Evolutionary conservation across 2,888 invertebrate genomes (phyloP).

Genomic region (Chymomyza caudatula): DNA sequence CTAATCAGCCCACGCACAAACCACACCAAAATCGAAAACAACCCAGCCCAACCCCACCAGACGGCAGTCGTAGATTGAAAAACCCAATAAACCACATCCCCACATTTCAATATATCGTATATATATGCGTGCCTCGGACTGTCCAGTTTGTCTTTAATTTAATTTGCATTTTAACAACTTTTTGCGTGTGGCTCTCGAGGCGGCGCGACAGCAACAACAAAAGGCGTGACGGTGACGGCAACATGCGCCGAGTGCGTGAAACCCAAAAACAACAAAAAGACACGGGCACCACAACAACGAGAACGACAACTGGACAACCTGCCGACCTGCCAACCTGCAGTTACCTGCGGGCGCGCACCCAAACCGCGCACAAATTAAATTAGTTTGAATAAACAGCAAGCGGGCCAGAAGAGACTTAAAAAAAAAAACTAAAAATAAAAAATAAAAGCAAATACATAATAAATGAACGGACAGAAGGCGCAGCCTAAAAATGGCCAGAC

Average conservation of each 20-base stretch:
- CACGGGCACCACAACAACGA: not conserved
- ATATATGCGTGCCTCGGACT: not conserved
- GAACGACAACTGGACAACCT: not conserved
- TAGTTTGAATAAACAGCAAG: constrained; percentile 71
- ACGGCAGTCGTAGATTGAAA: not conserved
- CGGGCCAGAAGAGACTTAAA: constrained; percentile 26
- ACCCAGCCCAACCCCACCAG: not conserved
- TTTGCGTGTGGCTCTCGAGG: constrained; percentile 64
- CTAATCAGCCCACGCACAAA: not conserved
- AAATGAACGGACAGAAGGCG: constrained; percentile 58
- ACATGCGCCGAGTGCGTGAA: constrained; percentile 68
- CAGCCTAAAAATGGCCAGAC: constrained; percentile 63
- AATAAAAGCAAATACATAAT: constrained; percentile 57
- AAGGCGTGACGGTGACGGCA: constrained; percentile 70
- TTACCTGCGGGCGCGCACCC: constrained; percentile 64
- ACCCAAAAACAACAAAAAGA: not conserved
- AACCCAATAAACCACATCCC: not conserved
- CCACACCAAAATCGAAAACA: not conserved
- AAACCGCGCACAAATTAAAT: constrained; percentile 67
- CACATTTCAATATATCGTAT: not conserved
- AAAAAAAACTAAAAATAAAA: constrained; percentile 23
- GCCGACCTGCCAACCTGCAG: constrained; percentile 2
- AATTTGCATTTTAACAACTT: constrained; percentile 75
- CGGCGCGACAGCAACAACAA: constrained; percentile 45
- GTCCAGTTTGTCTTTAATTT: constrained; percentile 70